Conservation (phyloP, 23 tunicate genomes). For the Pegea sp. region DNA sequence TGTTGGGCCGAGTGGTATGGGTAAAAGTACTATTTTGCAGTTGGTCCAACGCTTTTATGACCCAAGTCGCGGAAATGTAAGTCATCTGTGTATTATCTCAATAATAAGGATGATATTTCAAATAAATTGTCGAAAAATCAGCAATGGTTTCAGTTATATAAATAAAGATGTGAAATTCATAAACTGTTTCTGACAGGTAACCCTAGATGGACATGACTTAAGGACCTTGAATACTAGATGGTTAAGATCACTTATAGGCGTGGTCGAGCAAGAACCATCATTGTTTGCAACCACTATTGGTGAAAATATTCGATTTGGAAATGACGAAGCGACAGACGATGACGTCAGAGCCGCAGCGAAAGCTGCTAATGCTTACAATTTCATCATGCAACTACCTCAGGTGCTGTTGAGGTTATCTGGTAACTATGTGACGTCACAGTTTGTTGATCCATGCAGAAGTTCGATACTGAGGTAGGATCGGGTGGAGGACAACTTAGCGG, state of each 20-base stretch:
- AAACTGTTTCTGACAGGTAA: conserved; percentile 37
- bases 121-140: too few relatives aligned
- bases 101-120: not conserved
- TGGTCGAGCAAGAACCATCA: conserved; percentile 80
- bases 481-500: conserved; percentile 89
- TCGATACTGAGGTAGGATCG: conserved; percentile 65
- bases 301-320: conserved; percentile 71
- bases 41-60: conserved; percentile 73
- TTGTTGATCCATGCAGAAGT: too few relatives aligned
- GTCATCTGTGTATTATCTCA: not conserved
- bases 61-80: conserved; percentile 68
- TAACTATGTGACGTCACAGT: too few relatives aligned
- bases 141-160: not conserved
- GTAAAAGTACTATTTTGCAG: conserved; percentile 69
- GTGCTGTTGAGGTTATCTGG: too few relatives aligned
- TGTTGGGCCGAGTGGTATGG: conserved; percentile 86
- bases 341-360: conserved; percentile 80
- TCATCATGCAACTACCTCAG: conserved; percentile 78
- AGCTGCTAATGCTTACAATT: conserved; percentile 92
- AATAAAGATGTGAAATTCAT: not conserved
- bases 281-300: conserved; percentile 70
- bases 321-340: conserved; percentile 37
- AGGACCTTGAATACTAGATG: conserved; percentile 44
- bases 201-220: conserved; percentile 64
- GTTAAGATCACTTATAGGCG: conserved; percentile 45